Base-by-base conservation (phyloP, 2,797 vertebrate species). In the Corythornis leucogaster region DNA sequence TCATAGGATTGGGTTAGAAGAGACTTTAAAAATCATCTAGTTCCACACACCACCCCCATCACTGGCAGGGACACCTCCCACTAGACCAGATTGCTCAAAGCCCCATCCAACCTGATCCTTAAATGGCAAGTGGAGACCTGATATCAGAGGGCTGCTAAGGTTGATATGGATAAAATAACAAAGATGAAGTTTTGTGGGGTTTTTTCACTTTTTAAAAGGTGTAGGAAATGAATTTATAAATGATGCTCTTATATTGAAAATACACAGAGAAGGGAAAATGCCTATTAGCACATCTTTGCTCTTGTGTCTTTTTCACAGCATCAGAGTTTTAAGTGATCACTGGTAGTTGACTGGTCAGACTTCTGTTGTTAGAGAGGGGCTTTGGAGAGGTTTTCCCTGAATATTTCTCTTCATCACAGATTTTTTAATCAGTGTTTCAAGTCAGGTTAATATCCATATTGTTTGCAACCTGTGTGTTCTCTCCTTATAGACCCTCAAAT, bases 401-500 rank as follows among this genome's bases (percentile, higher is more conserved):
- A 54, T 35, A 50, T 61, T 91, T 81, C 75, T 82, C 83, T 64
- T 92, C 81, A 68, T 80, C 28, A 12, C 20, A 17, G 33, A n/a
- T n/a, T 75, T 85, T 77, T 84, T 75, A 77, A 90, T 91, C 40
- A 75, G 38, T 62, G 54, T 66, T 85, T 88, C 68, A n/a, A 78
- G 61, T 74, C 78, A 20, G 77, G 61, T 86, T 77, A 80, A 15
- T 71, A 64, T 33, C 86, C 71, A 46, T 92, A 71, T 74, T 80
- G 90, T 92, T 82, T 93, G 84, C 88, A 87, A 12, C 43, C 43
- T 51, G 8, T 4, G 4, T 68, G 43, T 92, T 89, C 58, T 87
- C 73, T 90, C 58, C 86, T 83, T 92, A 51, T 15, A 90, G 78
- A 86, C 84, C 75, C 84, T 80, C 75, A 91, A 77, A 77, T 59